These are phyloP conservation scores for Aphaenogaster ashmeadi DNA, from an alignment of 1,140 invertebrate genomes.

Conservation along the genomic window DNA sequence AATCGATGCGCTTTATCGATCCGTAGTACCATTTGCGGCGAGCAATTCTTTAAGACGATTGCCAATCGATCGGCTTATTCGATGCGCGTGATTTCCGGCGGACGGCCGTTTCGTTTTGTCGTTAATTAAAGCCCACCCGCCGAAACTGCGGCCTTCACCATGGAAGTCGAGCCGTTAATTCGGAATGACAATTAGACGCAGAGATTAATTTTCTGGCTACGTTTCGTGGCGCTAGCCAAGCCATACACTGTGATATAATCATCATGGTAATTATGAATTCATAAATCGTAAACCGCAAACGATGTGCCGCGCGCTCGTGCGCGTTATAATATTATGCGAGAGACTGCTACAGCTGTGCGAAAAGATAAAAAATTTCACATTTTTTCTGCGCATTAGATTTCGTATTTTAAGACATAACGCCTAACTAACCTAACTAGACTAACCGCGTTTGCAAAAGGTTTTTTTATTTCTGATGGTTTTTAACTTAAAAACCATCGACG, in stretches of 20 bases:
- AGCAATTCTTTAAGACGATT: slow-evolving; percentile 55
- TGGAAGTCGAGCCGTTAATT: slow-evolving; percentile 15
- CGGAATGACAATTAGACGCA: slow-evolving; percentile 37
- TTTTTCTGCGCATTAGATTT: neutral
- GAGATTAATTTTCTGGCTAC: slow-evolving; percentile 41
- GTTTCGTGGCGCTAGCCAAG: slow-evolving; percentile 1
- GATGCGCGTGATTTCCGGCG: slow-evolving; percentile 69
- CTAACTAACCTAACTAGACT: neutral
- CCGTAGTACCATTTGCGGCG: slow-evolving; percentile 58
- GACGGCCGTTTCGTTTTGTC: slow-evolving; percentile 38
- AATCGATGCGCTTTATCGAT: slow-evolving; percentile 71
- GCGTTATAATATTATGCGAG: neutral
- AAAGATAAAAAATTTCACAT: neutral
- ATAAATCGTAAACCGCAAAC: slow-evolving; percentile 50
- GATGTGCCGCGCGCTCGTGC: neutral
- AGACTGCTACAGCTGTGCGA: neutral
- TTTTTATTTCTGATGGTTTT: neutral
- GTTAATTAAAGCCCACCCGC: slow-evolving; percentile 45
- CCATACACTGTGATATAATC: slow-evolving; percentile 6
- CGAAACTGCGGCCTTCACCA: slow-evolving; percentile 38
- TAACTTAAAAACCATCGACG: neutral
- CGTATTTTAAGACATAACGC: neutral
- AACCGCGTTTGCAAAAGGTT: neutral
- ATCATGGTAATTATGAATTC: slow-evolving; percentile 51
- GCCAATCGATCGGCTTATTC: slow-evolving; percentile 70